Evolutionary conservation across 2,113 vertebrate genomes (phyloP).

Genomic region (Gopherus flavomarginatus): DNA sequence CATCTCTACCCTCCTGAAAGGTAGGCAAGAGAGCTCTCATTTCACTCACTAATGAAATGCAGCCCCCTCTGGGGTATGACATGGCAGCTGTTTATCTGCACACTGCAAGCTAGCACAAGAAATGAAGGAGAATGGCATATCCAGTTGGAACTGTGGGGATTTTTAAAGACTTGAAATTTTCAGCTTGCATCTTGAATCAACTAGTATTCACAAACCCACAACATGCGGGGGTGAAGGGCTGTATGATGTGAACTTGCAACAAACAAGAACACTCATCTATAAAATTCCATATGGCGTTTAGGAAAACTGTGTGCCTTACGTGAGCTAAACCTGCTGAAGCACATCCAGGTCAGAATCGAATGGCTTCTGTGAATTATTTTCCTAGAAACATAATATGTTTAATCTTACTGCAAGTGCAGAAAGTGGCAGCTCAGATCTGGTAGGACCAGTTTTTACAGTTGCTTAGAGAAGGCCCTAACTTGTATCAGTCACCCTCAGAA

Average conservation of each 20-base stretch:
- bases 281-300: neutral
- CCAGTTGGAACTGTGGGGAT: neutral
- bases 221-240: neutral
- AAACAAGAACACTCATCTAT: neutral
- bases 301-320: neutral
- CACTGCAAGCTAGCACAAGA: neutral
- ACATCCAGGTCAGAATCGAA: neutral
- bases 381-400: neutral
- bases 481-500: neutral
- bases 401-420: neutral
- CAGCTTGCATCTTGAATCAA: neutral
- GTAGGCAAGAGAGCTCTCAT: neutral
- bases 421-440: neutral
- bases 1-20: neutral
- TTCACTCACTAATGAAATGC: neutral
- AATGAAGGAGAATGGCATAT: neutral
- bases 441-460: neutral
- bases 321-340: neutral
- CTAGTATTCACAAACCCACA: neutral
- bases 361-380: neutral
- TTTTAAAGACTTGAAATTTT: neutral
- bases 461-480: neutral
- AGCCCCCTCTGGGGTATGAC: neutral
- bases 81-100: neutral
- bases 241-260: neutral